Conservation (phyloP, 2,888 invertebrate genomes). For the Lampropteryx suffumata region DNA sequence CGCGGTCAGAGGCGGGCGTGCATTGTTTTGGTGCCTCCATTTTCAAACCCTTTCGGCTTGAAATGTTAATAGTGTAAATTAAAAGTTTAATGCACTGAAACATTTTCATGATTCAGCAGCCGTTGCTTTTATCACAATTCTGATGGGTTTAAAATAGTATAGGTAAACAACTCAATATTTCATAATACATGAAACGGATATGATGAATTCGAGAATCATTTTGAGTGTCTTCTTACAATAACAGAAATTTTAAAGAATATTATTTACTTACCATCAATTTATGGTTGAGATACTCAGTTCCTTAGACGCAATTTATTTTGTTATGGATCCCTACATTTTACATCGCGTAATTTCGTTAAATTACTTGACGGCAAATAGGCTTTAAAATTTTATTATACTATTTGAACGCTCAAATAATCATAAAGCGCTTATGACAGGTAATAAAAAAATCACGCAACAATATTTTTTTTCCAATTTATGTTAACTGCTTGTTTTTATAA, state of each 20-base stretch:
- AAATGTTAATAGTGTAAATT: constrained; percentile 4
- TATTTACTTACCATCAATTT: constrained; percentile 22
- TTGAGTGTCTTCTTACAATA: constrained; percentile 2
- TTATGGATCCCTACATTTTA: constrained; percentile 49
- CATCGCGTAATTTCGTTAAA: constrained; percentile 55
- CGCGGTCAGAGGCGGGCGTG: constrained; percentile 14
- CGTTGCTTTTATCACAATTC: not conserved
- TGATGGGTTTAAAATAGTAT: no score
- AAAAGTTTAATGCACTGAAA: not conserved
- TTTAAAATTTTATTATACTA: constrained; percentile 71
- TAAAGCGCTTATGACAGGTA: constrained; percentile 73
- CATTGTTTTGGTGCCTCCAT: constrained; percentile 9
- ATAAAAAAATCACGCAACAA: constrained; percentile 69
- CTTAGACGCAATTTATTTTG: constrained; percentile 44
- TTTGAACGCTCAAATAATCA: constrained; percentile 74
- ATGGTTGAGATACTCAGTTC: constrained; percentile 24
- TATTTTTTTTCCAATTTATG: constrained; percentile 78
- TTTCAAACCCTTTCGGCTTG: constrained; percentile 4
- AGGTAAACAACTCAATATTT: no score
- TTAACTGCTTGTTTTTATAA: constrained; percentile 75
- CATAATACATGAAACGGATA: no score
- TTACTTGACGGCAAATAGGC: constrained; percentile 62
- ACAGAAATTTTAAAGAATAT: constrained; percentile 15
- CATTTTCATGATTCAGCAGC: not conserved
- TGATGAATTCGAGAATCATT: no score